Conservation (phyloP, 2,888 invertebrate genomes). For the Mythimna ferrago region DNA sequence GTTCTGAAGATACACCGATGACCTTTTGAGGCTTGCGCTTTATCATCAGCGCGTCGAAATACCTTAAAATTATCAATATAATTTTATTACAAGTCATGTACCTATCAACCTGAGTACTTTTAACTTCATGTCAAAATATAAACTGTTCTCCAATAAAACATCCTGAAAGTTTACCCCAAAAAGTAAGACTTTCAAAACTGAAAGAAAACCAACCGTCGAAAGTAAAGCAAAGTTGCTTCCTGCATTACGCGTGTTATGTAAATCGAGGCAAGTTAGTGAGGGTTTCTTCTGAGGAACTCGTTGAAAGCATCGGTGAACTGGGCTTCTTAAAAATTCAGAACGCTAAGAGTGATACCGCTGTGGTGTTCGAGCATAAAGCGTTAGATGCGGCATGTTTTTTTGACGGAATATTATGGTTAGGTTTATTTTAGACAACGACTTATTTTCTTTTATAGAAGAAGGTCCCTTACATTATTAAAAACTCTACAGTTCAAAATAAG, state of each 20-base stretch:
- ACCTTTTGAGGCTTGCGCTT: too few relatives aligned
- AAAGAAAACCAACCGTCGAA: constrained; percentile 59
- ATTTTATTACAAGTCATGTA: too few relatives aligned
- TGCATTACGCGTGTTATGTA: constrained; percentile 84
- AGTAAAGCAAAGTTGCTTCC: constrained; percentile 76
- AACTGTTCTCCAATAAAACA: constrained; percentile 30
- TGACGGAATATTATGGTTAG: background rate
- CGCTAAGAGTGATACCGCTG: constrained; percentile 76
- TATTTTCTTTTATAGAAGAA: too few relatives aligned
- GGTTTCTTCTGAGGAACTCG: constrained; percentile 71
- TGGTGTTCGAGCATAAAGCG: constrained; percentile 9
- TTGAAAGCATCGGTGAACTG: constrained; percentile 79
- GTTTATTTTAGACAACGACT: too few relatives aligned
- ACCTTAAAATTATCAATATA: too few relatives aligned
- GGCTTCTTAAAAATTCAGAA: constrained; percentile 83
- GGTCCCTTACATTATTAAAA: too few relatives aligned
- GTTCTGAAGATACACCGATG: too few relatives aligned
- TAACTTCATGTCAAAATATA: constrained; percentile 9
- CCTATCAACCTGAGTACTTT: too few relatives aligned
- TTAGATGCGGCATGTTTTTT: constrained; percentile 44
- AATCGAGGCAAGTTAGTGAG: constrained; percentile 73
- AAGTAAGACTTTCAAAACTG: constrained; percentile 51
- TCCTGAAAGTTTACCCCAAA: constrained; percentile 40
- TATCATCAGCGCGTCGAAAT: too few relatives aligned
- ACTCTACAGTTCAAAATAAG: background rate